Conservation (phyloP, 1,140 invertebrate genomes). For the Luehdorfia chinensis region DNA sequence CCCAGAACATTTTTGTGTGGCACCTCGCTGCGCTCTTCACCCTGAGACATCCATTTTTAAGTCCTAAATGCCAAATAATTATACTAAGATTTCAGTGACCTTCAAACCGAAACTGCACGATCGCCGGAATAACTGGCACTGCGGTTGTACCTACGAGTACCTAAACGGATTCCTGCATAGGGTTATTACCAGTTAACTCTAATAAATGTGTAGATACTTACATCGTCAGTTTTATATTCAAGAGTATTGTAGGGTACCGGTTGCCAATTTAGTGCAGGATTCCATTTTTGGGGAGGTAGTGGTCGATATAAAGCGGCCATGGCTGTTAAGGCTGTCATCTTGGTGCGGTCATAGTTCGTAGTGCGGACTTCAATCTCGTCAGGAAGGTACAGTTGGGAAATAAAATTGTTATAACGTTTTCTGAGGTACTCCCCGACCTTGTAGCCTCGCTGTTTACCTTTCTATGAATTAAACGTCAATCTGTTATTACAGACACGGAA, state of each 20-base stretch:
- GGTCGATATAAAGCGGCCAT: conserved; percentile 79
- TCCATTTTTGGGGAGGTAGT: conserved; percentile 63
- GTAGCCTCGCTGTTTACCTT: conserved; percentile 69
- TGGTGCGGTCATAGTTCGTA: conserved; percentile 79
- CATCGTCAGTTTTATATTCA: conserved; percentile 66
- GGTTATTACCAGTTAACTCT: too few species aligned
- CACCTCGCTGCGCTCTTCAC: too few species aligned
- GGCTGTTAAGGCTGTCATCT: conserved; percentile 78
- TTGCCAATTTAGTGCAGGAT: conserved; percentile 75
- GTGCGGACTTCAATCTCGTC: conserved; percentile 75
- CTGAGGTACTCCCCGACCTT: conserved; percentile 65
- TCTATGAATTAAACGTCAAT: conserved; percentile 37
- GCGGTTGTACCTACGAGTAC: too few species aligned
- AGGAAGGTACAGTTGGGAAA: conserved; percentile 61
- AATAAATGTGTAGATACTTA: too few species aligned
- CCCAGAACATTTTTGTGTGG: too few species aligned
- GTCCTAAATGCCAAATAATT: too few species aligned
- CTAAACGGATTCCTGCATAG: too few species aligned
- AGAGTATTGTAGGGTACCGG: conserved; percentile 76
- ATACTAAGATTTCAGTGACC: too few species aligned
- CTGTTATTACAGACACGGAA: conserved; percentile 2
- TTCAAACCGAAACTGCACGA: too few species aligned
- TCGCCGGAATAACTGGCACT: too few species aligned
- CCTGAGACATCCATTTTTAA: too few species aligned
- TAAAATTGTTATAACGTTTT: conserved; percentile 52